Percentiles rank a stretch among this genome's conserved stretches.
Evolutionary conservation across 1,140 invertebrate species (phyloP).

Genomic region (Nasonia vitripennis): DNA sequence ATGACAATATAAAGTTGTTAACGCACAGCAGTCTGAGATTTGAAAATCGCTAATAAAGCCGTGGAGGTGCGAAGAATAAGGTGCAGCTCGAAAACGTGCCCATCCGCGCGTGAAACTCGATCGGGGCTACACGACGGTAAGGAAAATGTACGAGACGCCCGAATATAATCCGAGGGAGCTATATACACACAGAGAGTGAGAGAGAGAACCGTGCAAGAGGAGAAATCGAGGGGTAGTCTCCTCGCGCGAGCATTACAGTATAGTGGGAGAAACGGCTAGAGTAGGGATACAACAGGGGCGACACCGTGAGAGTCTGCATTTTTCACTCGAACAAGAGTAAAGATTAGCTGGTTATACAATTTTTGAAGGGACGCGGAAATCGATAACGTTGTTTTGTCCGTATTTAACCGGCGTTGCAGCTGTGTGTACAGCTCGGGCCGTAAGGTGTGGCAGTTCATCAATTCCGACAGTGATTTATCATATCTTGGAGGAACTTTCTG

Average conservation of each 20-base stretch:
- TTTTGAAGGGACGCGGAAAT: constrained; percentile 16
- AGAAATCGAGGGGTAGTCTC: constrained; percentile 45
- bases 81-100: constrained; percentile 32
- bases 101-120: constrained; percentile 32
- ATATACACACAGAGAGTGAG: constrained; percentile 29
- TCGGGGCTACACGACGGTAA: constrained; percentile 45
- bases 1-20: too few relatives aligned
- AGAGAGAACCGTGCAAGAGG: constrained; percentile 26
- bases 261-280: constrained; percentile 22
- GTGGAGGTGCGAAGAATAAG: neutral
- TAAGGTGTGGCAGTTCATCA: neutral
- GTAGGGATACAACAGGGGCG: neutral
- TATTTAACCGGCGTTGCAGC: neutral
- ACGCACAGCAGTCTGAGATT: neutral
- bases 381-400: constrained; percentile 22
- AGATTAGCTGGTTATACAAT: constrained; percentile 36
- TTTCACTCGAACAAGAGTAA: constrained; percentile 36
- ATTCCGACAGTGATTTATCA: neutral
- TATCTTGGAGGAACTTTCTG: neutral
- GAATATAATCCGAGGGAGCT: constrained; percentile 32
- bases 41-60: neutral
- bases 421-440: neutral
- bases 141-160: constrained; percentile 47
- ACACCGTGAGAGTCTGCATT: constrained; percentile 2
- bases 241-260: neutral